Conservation (phyloP, 2,113 vertebrate genomes). For the Erythrolamprus reginae region DNA sequence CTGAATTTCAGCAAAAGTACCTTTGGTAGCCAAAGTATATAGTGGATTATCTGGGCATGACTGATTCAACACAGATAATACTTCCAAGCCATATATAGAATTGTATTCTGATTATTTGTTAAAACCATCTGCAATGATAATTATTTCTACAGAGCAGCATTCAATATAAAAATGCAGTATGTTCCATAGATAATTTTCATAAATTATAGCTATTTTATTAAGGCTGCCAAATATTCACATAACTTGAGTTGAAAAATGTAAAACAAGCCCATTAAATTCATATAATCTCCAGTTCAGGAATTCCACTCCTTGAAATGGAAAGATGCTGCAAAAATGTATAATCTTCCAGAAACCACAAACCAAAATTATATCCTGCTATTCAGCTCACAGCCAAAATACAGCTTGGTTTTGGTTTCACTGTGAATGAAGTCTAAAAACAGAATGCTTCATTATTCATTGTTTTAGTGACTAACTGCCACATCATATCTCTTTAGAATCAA, state of each 20-base stretch:
- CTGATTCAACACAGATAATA: neutral
- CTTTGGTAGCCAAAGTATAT: neutral
- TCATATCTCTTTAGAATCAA: neutral
- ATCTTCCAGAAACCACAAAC: neutral
- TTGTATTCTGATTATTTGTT: neutral
- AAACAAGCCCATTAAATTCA: neutral
- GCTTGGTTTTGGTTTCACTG: neutral
- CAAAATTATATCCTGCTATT: neutral
- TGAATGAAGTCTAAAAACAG: neutral
- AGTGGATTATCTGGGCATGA: neutral
- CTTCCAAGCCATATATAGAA: neutral
- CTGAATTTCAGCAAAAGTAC: neutral
- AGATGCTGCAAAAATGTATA: neutral
- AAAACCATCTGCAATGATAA: neutral
- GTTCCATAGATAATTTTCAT: neutral
- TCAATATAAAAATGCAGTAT: neutral
- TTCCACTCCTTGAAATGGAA: neutral
- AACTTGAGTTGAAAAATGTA: neutral
- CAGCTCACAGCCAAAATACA: neutral
- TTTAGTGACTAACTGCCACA: neutral
- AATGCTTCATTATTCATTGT: fast-evolving
- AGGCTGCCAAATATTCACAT: neutral
- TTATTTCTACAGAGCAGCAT: neutral
- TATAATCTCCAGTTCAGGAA: neutral
- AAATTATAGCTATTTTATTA: neutral